Base-by-base conservation (phyloP, 2,113 vertebrate genomes). In the Phrynosoma blainvillii region DNA sequence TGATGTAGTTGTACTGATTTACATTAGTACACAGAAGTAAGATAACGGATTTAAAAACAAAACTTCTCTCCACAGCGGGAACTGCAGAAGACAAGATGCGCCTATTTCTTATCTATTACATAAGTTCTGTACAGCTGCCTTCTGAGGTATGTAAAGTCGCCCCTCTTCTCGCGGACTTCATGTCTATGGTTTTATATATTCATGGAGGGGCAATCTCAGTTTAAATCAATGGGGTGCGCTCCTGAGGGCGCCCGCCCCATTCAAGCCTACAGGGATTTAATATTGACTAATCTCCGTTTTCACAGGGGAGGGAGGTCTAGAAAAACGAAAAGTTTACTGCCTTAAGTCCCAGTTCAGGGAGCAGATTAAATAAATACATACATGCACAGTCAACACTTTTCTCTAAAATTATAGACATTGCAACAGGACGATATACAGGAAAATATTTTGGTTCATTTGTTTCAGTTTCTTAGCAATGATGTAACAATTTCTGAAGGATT, bases 51-150 rank as follows among this genome's bases (percentile, higher is more conserved):
- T 71, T 76, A 47, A 73, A 36, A 32, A 9, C 7, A 82, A 78
- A 77, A 21, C 91, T 92, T 62, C 59, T 88, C 7, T 91, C 56
- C 91, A 78, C 95, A 99, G 99, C 98, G 0, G 99, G 99, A 91
- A 99, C 98, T 59, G 97, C 98, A n/a, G 99, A 99, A 92, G 99
- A 99, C 94, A 99, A 99, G 95, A 99, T 99, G 98, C 96, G 99
- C 79, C 97, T 99, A n/a, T 99, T 99, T 95, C 97, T 99, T 82
- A 99, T 99, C 95, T 99, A 97, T 95, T 99, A 98, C 96, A 98
- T 99, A 96, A 98, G 98, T 32, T 95, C 98, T 82, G 96, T 96
- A 85, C 98, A 98, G 92, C 96, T 95, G 74, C 98, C 98, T 42
- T 98, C 99, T 89, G 99, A 99, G 98, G 98, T 99, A 97, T 88